Base-by-base conservation (phyloP, 2,888 invertebrate genomes). In the Matsumyia berberina region DNA sequence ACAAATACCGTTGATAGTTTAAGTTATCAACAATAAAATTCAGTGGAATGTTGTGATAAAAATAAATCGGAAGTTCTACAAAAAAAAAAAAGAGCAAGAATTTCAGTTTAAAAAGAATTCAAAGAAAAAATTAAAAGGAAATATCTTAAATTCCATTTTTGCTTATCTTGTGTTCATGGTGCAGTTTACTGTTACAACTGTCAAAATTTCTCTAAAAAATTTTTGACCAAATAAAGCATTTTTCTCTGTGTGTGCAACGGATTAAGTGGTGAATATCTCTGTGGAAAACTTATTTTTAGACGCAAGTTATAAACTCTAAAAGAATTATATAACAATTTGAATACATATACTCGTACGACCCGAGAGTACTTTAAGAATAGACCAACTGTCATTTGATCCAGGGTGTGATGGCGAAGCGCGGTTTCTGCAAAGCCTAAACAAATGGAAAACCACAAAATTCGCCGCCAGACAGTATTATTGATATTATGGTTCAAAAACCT, bases 401-500 rank as follows among this genome's bases (percentile, higher is more conserved):
- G 37, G 12, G 42, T 37, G 42, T 53, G 19, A 12, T 11, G 66
- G 66, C 12, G 62, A 17, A 57, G 82, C 60, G 57, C 69, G 70
- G 80, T 80, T 73, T 69, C 60, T 79, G 64, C 64, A 74, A 70
- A 80, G 42, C n/a, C 51, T 44, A 85, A 85, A 80, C 74, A 85
- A 85, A 76, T 67, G 57, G 62, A 79, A n/a, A 85, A 85, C 85
- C 85, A 76, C 85, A 80, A 64, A 44, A 44, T 46, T 85, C 76
- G 74, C 74, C 85, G 80, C 85, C 66, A 85, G 80, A 83, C 79
- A 39, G 79, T 73, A 79, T 73, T 78, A 74, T 69, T 62, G 53
- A 76, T 67, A 78, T 69, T 42, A 73, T 44, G 67, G 80, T 85
- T 85, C 80, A 85, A 66, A 85, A 85, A 80, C 85, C 85, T 80